Evolutionary conservation across 2,797 vertebrate species (phyloP).

Genomic region (Enteromius argenteus): DNA sequence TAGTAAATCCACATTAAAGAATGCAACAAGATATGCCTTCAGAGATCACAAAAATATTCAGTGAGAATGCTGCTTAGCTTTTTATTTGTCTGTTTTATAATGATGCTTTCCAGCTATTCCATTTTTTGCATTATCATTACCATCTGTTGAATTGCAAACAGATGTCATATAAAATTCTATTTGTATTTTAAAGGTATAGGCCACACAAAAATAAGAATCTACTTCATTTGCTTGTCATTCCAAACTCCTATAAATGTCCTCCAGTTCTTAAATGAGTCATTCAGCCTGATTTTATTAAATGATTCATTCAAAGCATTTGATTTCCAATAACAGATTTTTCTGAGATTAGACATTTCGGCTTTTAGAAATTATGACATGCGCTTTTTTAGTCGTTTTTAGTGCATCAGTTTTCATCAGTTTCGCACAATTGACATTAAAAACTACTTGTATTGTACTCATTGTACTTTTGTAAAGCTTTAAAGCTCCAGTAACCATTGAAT

Average conservation of each 20-base stretch:
- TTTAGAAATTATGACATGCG: background rate
- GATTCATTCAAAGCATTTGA: background rate
- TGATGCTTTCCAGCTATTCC: constrained; percentile 8
- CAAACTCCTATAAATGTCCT: background rate
- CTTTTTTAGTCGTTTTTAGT: background rate
- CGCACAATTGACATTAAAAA: background rate
- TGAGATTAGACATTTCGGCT: background rate
- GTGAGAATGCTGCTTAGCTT: background rate
- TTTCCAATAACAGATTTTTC: background rate
- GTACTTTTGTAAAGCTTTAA: background rate
- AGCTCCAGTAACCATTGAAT: background rate
- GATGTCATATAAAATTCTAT: background rate
- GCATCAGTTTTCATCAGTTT: background rate
- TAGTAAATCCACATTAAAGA: constrained; percentile 35
- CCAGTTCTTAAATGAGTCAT: background rate
- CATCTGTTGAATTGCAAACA: background rate
- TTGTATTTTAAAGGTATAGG: background rate
- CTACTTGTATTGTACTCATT: background rate
- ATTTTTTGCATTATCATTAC: background rate
- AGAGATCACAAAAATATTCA: constrained; percentile 5
- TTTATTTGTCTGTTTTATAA: background rate
- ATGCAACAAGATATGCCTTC: constrained; percentile 22
- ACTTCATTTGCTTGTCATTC: background rate
- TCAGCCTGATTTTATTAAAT: background rate
- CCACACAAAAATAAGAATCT: background rate